Percentiles rank a stretch among this genome's conserved stretches.
Conservation (phyloP, 2,797 vertebrate species). For the Spea hammondii region DNA sequence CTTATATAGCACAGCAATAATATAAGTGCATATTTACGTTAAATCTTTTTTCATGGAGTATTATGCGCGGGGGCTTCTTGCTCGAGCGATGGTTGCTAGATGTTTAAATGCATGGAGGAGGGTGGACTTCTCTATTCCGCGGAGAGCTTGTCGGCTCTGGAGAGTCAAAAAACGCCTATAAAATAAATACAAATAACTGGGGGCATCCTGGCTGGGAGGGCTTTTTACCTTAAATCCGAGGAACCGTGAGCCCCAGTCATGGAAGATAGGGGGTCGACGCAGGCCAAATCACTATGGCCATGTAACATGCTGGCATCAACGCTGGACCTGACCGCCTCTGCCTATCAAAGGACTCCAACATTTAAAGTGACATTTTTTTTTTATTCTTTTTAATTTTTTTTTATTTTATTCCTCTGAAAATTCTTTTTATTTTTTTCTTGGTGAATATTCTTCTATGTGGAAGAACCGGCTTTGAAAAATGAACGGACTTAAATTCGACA, state of each 20-base stretch:
- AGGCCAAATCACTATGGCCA: no score
- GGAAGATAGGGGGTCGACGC: no score
- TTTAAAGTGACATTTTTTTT: neutral
- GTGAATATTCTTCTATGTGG: no score
- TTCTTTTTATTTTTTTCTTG: neutral
- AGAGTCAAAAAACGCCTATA: neutral
- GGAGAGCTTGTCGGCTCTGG: neutral
- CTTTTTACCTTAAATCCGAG: no score
- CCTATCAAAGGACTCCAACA: no score
- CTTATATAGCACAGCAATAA: slow-evolving; percentile 16
- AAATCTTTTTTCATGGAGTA: slow-evolving; percentile 15
- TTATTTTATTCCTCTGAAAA: neutral
- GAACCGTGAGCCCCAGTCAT: no score
- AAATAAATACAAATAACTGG: neutral
- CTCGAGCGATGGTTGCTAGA: neutral
- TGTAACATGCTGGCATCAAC: no score
- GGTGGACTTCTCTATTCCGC: neutral
- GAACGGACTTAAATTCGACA: no score
- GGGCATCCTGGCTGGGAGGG: no score
- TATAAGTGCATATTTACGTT: slow-evolving; percentile 13
- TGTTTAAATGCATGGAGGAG: slow-evolving; percentile 1
- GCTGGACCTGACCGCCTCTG: no score
- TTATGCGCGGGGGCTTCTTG: slow-evolving; percentile 15
- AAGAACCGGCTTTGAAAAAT: no score
- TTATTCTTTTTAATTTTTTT: slow-evolving; percentile 8